Evolutionary conservation across 2,113 vertebrate genomes (phyloP).

Genomic region (rabbit (Oryctolagus cuniculus)): mOryCun1.1 NC_091434.1:171618001-171618500

Average conservation of each 20-base stretch:
- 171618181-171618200: not conserved
- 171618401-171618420: not conserved
- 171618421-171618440: not conserved
- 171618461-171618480: not conserved
- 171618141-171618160: not conserved
- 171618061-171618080: not conserved
- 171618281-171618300: not conserved
- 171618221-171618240: not conserved
- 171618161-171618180: not conserved
- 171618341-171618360: not conserved
- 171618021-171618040: not conserved
- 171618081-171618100: not conserved
- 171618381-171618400: not conserved
- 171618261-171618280: not conserved
- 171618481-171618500: not conserved
- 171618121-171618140: not conserved
- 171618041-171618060: not conserved
- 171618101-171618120: not conserved
- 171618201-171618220: not conserved
- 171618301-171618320: not conserved
- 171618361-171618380: not conserved
- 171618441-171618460: not conserved
- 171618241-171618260: not conserved
- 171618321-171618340: not conserved
- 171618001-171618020: not conserved